These are phyloP conservation scores for Metalampra italica DNA, from an alignment of 2,888 invertebrate species.

Conservation along the genomic window DNA sequence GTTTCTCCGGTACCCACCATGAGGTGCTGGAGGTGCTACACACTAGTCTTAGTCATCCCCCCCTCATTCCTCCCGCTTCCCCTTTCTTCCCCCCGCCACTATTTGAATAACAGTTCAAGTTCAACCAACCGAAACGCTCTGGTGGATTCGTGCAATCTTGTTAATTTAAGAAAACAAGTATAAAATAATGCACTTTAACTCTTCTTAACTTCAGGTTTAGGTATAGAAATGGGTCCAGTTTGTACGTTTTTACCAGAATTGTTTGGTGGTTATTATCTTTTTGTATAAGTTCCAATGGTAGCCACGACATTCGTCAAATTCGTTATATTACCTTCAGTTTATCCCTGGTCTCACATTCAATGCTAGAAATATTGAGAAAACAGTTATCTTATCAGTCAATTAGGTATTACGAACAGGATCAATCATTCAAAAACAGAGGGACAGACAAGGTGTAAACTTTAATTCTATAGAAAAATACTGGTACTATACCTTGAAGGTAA, in stretches of 20 bases:
- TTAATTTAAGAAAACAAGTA: constrained; percentile 6
- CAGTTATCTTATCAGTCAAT: too few relatives aligned
- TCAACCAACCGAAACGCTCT: constrained; percentile 16
- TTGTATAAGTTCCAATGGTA: too few relatives aligned
- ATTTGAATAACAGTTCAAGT: constrained; percentile 23
- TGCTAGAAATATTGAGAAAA: too few relatives aligned
- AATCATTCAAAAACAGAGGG: neutral
- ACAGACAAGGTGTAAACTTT: neutral
- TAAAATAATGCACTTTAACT: neutral
- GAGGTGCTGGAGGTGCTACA: constrained; percentile 2
- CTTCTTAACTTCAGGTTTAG: too few relatives aligned
- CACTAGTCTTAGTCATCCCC: constrained; percentile 4
- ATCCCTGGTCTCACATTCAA: too few relatives aligned
- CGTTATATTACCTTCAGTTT: too few relatives aligned
- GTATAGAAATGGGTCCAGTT: too few relatives aligned
- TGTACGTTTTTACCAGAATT: too few relatives aligned
- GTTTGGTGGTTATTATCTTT: too few relatives aligned
- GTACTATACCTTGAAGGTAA: neutral
- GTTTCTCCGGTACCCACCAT: constrained; percentile 24
- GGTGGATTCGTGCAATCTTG: constrained; percentile 15
- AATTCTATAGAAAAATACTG: neutral
- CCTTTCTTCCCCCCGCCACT: neutral
- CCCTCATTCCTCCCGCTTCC: neutral
- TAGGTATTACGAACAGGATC: too few relatives aligned
- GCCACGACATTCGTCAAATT: too few relatives aligned